phyloP scores from a whole-genome alignment of 1,140 invertebrate species.

The Brachionus paranguensis region DNA sequence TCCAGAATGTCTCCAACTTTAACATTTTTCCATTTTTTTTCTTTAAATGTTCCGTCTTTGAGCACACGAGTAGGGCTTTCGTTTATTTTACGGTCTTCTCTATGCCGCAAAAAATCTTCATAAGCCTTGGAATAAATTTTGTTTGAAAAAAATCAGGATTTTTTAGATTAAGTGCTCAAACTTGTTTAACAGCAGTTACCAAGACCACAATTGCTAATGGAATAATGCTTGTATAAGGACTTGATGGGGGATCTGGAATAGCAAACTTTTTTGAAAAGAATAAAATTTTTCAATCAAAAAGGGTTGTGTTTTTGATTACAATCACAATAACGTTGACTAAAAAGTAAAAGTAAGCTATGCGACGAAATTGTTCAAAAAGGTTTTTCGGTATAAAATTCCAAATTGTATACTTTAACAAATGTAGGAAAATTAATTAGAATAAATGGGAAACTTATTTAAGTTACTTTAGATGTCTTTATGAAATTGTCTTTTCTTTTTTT shows the following conservation, averaged over 20 bases:
- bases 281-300: neutral
- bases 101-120: conserved; percentile 69
- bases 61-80: conserved; percentile 61
- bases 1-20: conserved; percentile 65
- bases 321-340: conserved; percentile 66
- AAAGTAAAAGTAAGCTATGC: conserved; percentile 80
- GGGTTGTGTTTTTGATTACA: conserved; percentile 53
- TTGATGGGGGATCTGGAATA: conserved; percentile 22
- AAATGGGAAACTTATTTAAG: neutral
- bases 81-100: conserved; percentile 69
- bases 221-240: conserved; percentile 66
- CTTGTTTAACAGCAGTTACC: conserved; percentile 64
- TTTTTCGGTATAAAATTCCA: conserved; percentile 77
- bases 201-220: conserved; percentile 71
- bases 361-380: conserved; percentile 73
- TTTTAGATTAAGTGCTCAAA: neutral
- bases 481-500: conserved; percentile 21
- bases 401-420: conserved; percentile 78
- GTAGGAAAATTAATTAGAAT: neutral
- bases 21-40: conserved; percentile 18
- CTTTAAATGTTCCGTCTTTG: conserved; percentile 59
- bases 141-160: neutral
- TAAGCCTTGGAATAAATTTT: conserved; percentile 59
- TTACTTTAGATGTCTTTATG: conserved; percentile 32
- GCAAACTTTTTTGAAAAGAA: conserved; percentile 10